Evolutionary conservation across 2,888 invertebrate species (phyloP).

Genomic region (Metalampra italica): DNA sequence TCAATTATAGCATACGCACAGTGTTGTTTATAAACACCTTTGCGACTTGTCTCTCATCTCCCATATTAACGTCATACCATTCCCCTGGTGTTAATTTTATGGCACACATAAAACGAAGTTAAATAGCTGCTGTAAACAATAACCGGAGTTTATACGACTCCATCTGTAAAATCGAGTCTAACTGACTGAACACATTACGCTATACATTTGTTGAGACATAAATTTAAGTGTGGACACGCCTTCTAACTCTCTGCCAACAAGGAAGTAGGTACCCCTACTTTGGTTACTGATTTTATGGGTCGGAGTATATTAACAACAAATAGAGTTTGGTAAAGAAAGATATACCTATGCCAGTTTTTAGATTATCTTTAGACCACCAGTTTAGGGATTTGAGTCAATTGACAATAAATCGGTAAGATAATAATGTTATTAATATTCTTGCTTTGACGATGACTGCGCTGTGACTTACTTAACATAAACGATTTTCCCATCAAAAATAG

Average conservation of each 20-base stretch:
- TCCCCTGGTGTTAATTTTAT: constrained; percentile 7
- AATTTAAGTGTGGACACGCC: constrained; percentile 3
- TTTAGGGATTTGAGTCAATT: too few relatives aligned
- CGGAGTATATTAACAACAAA: too few relatives aligned
- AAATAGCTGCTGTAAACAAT: constrained; percentile 10
- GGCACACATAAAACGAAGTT: constrained; percentile 7
- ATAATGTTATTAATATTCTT: too few relatives aligned
- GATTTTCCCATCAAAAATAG: too few relatives aligned
- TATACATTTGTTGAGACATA: constrained; percentile 1
- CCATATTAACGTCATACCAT: constrained; percentile 1
- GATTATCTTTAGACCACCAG: too few relatives aligned
- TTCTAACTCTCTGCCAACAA: not conserved
- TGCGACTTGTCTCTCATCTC: not conserved
- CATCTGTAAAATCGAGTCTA: constrained; percentile 5
- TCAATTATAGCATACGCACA: not conserved
- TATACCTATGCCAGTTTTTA: too few relatives aligned
- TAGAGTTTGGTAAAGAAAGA: too few relatives aligned
- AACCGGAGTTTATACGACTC: constrained; percentile 6
- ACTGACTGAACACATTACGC: not conserved
- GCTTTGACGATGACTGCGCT: too few relatives aligned
- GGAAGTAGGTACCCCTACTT: not conserved
- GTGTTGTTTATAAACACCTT: not conserved
- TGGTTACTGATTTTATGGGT: too few relatives aligned
- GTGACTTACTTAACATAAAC: too few relatives aligned
- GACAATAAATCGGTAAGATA: not conserved